Conservation (phyloP, 1,140 invertebrate species). For the Hylaeus anthracinus region DNA sequence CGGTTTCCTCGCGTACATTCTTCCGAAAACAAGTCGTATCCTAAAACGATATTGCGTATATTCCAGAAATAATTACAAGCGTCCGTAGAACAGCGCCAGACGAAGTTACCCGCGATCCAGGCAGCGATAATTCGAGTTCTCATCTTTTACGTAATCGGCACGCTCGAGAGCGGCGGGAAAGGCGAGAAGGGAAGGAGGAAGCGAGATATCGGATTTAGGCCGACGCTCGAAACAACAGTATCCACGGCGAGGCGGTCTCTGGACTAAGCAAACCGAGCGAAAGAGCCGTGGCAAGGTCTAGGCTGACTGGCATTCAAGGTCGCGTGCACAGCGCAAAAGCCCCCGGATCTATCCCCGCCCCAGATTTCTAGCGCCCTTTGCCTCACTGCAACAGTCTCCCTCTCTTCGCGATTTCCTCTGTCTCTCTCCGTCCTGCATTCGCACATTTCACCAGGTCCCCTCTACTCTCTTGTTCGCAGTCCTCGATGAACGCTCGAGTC, state of each 20-base stretch:
- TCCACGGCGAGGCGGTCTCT: conserved; percentile 43
- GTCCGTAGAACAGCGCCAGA: too few species aligned
- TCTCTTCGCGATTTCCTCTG: conserved; percentile 30
- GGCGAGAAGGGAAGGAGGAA: conserved; percentile 35
- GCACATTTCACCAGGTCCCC: conserved; percentile 30
- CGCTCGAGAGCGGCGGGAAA: conserved; percentile 29
- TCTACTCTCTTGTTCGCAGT: conserved; percentile 11
- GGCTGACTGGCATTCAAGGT: conserved; percentile 72
- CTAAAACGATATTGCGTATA: neutral
- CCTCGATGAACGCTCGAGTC: neutral
- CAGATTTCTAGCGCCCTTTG: conserved; percentile 67
- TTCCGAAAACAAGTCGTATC: neutral
- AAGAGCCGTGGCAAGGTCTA: conserved; percentile 70
- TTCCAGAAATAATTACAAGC: conserved; percentile 5
- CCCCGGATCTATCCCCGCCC: conserved; percentile 69
- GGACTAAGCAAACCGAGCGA: conserved; percentile 58
- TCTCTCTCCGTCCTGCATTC: conserved; percentile 14
- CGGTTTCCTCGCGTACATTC: neutral
- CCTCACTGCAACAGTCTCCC: conserved; percentile 21
- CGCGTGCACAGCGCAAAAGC: conserved; percentile 68
- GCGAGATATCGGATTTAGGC: conserved; percentile 41
- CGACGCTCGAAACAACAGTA: conserved; percentile 56
- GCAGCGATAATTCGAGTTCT: conserved; percentile 34
- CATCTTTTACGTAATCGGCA: conserved; percentile 56
- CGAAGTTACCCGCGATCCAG: conserved; percentile 23